Base-by-base conservation (phyloP, 2,113 vertebrate genomes). In the Chloropsis cyanopogon region DNA sequence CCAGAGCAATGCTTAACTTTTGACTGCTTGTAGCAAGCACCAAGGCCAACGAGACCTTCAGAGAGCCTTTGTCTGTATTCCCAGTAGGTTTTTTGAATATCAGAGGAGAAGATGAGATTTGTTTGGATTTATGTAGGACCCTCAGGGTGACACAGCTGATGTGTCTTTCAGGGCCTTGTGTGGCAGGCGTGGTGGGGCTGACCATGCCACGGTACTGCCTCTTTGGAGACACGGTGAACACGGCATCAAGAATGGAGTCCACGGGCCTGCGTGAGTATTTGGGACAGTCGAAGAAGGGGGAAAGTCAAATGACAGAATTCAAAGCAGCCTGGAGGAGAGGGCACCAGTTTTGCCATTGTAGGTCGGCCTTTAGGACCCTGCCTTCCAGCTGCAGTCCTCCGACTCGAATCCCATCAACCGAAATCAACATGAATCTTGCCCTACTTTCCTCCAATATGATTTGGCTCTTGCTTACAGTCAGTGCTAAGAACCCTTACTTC, bases 141-240 rank as follows among this genome's bases (percentile, higher is more conserved):
- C 4, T 22, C 4, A 0, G 4, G 23, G 7, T 94, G 13, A 72
- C 2, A 1, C 2, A 20, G 52, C 25, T 49, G 37, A 5, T 0
- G 0, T 94, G 59, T 93, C 28, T 78, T 95, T 75, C 95, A 99
- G 99, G 99, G 49, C 97, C 99, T 5, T 99, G 99, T 0, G 98
- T 99, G 92, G 99, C 98, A 2, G 99, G 99, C 0, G 98, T 99
- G 41, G 98, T 99, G 37, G 99, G 99, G 35, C 98, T 99, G 60
- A 99, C 98, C 22, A 99, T 98, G 99, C 99, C 99, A n/a, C 98
- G 97, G 42, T 99, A 99, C 94, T 99, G 99, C 98, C 99, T 99
- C 94, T 99, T 99, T 20, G 99, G 99, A 79, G 99, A 99, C 97
- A 99, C 99, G 0, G 98, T 99, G 86, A 99, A 99, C 97, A 99